Conservation (phyloP, 1,140 invertebrate species). For the Brachystomella parvula region DNA sequence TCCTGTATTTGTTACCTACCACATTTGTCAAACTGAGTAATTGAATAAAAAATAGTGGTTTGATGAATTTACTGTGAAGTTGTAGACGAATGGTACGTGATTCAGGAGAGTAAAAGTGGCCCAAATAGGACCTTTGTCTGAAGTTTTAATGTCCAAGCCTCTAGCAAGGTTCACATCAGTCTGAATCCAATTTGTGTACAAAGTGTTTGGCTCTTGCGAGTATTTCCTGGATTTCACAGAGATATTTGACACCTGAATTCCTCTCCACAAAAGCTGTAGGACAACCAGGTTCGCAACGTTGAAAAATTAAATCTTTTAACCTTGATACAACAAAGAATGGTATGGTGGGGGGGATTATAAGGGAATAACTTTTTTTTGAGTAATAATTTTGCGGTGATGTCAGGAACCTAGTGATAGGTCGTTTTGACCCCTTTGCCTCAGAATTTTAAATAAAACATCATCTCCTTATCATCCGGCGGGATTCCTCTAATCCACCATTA, state of each 20-base stretch:
- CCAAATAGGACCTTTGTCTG: conserved; percentile 58
- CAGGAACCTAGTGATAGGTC: too few relatives aligned
- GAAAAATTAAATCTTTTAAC: not conserved
- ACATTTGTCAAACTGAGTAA: not conserved
- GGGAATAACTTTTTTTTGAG: too few relatives aligned
- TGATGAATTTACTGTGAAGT: conserved; percentile 35
- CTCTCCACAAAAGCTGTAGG: conserved; percentile 3
- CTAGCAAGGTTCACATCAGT: conserved; percentile 64
- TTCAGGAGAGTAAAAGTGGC: conserved; percentile 65
- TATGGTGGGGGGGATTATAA: too few relatives aligned
- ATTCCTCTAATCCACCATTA: too few relatives aligned
- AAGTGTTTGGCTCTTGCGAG: conserved; percentile 37
- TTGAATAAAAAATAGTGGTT: too few relatives aligned
- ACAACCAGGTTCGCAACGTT: not conserved
- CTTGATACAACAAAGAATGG: too few relatives aligned
- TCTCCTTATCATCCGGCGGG: too few relatives aligned
- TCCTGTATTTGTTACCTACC: conserved; percentile 10
- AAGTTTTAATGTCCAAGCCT: conserved; percentile 60
- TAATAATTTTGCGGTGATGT: too few relatives aligned
- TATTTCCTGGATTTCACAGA: too few relatives aligned
- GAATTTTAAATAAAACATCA: too few relatives aligned
- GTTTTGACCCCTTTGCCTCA: too few relatives aligned
- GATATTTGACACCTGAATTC: not conserved
- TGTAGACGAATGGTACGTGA: conserved; percentile 59
- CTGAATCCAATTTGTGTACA: conserved; percentile 62